Conservation (phyloP, 2,113 vertebrate species). For the Sylvicapra grimmia region DNA sequence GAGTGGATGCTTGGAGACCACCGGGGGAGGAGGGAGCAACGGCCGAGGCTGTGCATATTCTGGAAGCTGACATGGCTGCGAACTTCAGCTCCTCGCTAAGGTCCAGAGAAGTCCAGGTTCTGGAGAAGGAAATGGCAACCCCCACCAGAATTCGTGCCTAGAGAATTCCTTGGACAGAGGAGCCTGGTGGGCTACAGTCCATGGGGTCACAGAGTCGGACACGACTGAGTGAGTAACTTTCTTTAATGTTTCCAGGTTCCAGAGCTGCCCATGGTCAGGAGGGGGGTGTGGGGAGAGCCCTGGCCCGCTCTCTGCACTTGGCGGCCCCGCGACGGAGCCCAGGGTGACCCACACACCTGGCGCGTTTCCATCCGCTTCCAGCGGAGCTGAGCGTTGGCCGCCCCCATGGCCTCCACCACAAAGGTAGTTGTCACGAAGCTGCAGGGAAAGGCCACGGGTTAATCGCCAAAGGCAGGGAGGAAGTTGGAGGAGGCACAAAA, state of each 20-base stretch:
- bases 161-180: not conserved
- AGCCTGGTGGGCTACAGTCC: not conserved
- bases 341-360: slow-evolving; percentile 80
- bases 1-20: fast-evolving
- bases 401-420: slow-evolving; percentile 97
- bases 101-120: not conserved
- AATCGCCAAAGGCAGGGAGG: not conserved
- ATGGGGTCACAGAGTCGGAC: not conserved
- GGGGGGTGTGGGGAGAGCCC: not conserved
- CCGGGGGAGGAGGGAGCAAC: not conserved
- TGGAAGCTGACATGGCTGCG: not conserved
- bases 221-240: not conserved
- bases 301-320: fast-evolving
- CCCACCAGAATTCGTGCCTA: not conserved
- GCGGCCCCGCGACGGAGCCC: not conserved
- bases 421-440: slow-evolving; percentile 99
- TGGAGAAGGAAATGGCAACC: not conserved
- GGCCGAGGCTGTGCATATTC: not conserved
- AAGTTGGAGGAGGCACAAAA: not conserved
- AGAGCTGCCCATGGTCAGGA: fast-evolving
- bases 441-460: not conserved
- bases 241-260: not conserved
- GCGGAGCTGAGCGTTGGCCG: slow-evolving; percentile 93
- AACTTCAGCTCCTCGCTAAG: not conserved
- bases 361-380: slow-evolving; percentile 95